Evolutionary conservation across 2,797 vertebrate genomes (phyloP), one percentile per base, ranked within the genome.

Genomic region (Trichosurus vulpecula): DNA sequence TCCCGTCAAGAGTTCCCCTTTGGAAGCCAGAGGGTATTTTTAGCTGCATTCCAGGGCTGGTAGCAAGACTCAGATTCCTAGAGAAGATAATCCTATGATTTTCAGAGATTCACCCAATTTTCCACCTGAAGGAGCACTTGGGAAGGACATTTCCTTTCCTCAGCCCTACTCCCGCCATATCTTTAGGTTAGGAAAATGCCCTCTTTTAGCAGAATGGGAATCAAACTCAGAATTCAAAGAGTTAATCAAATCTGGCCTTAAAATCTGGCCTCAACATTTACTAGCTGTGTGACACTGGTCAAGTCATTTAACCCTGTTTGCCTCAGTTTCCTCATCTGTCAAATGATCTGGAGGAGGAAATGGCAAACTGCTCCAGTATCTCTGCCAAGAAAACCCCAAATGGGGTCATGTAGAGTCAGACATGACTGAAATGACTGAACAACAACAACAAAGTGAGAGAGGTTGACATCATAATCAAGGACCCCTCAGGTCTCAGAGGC

Each of bases 51-150:
- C 98, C 96, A 95, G 95, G 95, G 95, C 97, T 92, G 91, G 96
- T 94, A 96, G 97, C 95, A 96, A 96, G 96, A 97, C 96, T 51
- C 95, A 95, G 96, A 97, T 97, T 97, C 96, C 96, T 97, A 96
- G 97, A 96, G 97, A 97, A 95, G 97, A 97, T 94, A 95, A 95
- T 54, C 89, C 93, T 47, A 11, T 10, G 74, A 87, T 87, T 51
- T 47, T 51, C 74, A 51, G 74, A 87, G 41, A 51, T 47, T 87
- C 74, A 87, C 96, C 66, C 66, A 55, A n/a, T 95, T 93, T 96
- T 92, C 74, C 89, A 90, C 90, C 95, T 94, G 96, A 52, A 54
- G 2, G 2, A 52, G 90, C 92, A 87, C n/a, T 35, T n/a, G 81
- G 25, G 29, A 66, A 90, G 90, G 90, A 29, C 47, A 1, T 4